Percentiles rank a stretch among this genome's conserved stretches.
phyloP scores from a whole-genome alignment of 2,113 vertebrate genomes.

The Abramis brama region DNA sequence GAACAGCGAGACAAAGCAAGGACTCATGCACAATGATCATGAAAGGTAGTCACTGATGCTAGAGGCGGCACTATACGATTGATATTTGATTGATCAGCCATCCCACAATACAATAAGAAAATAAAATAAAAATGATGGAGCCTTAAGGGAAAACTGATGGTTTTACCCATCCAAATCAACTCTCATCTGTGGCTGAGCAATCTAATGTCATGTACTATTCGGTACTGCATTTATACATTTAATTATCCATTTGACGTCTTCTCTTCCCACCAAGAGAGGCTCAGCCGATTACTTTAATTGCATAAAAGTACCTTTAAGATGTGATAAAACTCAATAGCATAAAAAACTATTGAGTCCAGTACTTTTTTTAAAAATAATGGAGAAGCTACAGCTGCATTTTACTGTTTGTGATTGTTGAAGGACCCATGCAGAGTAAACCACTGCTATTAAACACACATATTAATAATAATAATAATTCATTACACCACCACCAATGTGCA shows the following conservation, averaged over 20 bases:
- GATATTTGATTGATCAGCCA: too few species aligned
- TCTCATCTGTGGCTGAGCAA: neutral
- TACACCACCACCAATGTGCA: too few species aligned
- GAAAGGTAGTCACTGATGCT: too few species aligned
- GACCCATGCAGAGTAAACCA: neutral
- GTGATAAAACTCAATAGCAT: neutral
- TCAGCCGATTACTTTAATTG: neutral
- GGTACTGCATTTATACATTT: constrained; percentile 22
- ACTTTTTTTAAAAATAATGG: too few species aligned
- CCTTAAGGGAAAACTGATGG: neutral
- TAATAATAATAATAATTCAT: too few species aligned
- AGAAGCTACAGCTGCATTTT: neutral
- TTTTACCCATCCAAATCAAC: neutral
- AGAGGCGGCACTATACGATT: too few species aligned
- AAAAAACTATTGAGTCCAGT: too few species aligned
- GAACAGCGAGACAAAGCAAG: neutral
- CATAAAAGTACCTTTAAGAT: neutral
- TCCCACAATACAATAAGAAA: neutral
- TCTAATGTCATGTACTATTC: neutral
- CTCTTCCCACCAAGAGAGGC: neutral
- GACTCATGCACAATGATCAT: too few species aligned
- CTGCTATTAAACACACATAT: neutral
- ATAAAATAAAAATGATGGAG: neutral
- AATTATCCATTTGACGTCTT: constrained; percentile 10
- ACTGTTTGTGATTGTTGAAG: neutral